Evolutionary conservation across 2,113 vertebrate species (phyloP), one percentile per base, ranked within the genome.

Genomic region (Megalops atlanticus): DNA sequence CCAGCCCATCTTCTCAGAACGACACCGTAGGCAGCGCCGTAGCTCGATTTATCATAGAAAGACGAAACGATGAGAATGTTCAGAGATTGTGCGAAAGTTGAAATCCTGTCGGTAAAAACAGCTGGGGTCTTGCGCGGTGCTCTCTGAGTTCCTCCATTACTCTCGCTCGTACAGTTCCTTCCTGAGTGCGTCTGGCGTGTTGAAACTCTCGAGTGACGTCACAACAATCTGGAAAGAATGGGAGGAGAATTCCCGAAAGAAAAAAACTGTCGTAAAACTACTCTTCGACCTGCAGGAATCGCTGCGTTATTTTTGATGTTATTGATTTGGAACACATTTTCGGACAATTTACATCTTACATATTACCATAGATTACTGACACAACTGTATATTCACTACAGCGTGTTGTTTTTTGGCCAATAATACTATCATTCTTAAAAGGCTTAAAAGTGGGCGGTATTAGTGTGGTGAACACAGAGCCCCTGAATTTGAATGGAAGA

Each of bases 1-100:
- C 92, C 92, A 90, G 84, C 86, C 90, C 94, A 95, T 95, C 39
- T 80, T 91, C 64, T 45, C 39, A 33, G 54, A 47, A 16, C 70
- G n/a, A 52, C 16, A 75, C 31, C 74, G 39, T n/a, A 10, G n/a
- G 12, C 54, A 35, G 33, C 43, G 43, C 12, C 33, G 41, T 14
- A 72, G 38, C 38, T 36, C n/a, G 45, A 31, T 52, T 33, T 78
- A 74, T 70, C 76, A 58, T 72, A 73, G 64, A 39, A 38, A n/a
- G 7, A 31, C n/a, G 39, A 68, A 38, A 45, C n/a, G 24, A 64
- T 27, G 6, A 10, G 16, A 27, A 27, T 15, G 64, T n/a, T 77
- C 39, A 81, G 24, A 39, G 0, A 5, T n/a, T 47, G 21, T 24
- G 15, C 21, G 81, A 45, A 39, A 39, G 75, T 33, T 27, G 81